phyloP scores from a whole-genome alignment of 2,113 vertebrate species.

The Falcunculus frontatus region DNA sequence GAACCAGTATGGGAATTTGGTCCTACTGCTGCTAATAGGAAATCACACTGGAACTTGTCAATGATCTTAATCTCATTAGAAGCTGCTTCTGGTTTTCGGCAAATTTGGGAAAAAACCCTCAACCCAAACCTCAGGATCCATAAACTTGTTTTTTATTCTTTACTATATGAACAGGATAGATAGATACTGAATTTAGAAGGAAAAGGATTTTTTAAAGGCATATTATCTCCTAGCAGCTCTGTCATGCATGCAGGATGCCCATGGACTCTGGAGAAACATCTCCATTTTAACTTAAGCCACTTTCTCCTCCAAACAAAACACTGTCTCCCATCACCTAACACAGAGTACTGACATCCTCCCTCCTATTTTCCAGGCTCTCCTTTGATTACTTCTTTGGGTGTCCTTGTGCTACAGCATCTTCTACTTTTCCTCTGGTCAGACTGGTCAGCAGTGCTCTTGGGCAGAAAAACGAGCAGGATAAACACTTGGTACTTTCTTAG shows the following conservation, averaged over 20 bases:
- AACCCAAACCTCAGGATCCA: neutral
- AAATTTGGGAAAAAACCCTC: neutral
- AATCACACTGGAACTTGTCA: neutral
- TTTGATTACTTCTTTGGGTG: neutral
- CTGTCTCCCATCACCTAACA: neutral
- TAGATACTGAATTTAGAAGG: neutral
- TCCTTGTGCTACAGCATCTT: neutral
- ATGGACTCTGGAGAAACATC: neutral
- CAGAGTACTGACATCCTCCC: neutral
- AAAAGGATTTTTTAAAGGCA: neutral
- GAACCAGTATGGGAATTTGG: neutral
- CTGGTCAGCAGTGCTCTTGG: neutral
- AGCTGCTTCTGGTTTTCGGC: neutral
- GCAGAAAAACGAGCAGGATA: neutral
- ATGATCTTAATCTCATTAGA: neutral
- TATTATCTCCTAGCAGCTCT: neutral
- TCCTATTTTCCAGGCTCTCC: neutral
- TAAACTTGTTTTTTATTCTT: neutral
- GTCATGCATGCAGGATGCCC: neutral
- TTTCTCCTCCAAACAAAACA: neutral
- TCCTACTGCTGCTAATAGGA: neutral
- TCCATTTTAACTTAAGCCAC: neutral
- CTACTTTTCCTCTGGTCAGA: neutral
- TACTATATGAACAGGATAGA: neutral
- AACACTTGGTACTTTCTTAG: neutral